These are phyloP conservation scores for Ostrea denselamellosa DNA, from an alignment of 1,140 invertebrate genomes.

Conservation along the genomic window DNA sequence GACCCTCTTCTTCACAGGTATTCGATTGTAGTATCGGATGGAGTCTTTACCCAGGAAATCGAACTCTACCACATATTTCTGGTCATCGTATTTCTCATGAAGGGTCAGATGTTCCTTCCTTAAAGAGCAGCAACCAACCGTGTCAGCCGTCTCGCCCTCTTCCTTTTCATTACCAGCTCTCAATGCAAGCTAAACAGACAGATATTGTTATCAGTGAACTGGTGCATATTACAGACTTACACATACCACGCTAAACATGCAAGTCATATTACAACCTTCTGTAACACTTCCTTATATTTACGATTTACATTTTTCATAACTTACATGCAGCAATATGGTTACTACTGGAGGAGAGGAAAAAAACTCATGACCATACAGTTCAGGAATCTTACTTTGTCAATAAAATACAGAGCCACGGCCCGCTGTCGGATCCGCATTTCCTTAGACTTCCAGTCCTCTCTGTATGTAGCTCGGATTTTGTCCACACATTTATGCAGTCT, in stretches of 20 bases:
- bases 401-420: constrained; percentile 99
- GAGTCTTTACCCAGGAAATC: constrained; percentile 98
- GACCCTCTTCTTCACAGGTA: constrained; percentile 97
- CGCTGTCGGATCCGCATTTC: constrained; percentile 98
- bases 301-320: too few relatives aligned
- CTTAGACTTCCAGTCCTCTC: constrained; percentile 97
- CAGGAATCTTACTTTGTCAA: constrained; percentile 87
- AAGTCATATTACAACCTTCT: too few relatives aligned
- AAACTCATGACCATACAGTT: not conserved
- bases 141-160: constrained; percentile 95
- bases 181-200: constrained; percentile 86
- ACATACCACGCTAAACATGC: too few relatives aligned
- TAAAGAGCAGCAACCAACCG: constrained; percentile 99
- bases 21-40: constrained; percentile 97
- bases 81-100: constrained; percentile 92
- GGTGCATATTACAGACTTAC: too few relatives aligned
- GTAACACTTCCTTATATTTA: too few relatives aligned
- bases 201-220: constrained; percentile 3
- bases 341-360: too few relatives aligned
- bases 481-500: constrained; percentile 86
- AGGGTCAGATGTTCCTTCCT: constrained; percentile 97
- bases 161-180: constrained; percentile 99
- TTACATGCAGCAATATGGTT: too few relatives aligned
- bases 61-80: constrained; percentile 97
- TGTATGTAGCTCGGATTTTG: constrained; percentile 91